Evolutionary conservation across 2,888 invertebrate species (phyloP).

Genomic region (Andrena chrysosceles): DNA sequence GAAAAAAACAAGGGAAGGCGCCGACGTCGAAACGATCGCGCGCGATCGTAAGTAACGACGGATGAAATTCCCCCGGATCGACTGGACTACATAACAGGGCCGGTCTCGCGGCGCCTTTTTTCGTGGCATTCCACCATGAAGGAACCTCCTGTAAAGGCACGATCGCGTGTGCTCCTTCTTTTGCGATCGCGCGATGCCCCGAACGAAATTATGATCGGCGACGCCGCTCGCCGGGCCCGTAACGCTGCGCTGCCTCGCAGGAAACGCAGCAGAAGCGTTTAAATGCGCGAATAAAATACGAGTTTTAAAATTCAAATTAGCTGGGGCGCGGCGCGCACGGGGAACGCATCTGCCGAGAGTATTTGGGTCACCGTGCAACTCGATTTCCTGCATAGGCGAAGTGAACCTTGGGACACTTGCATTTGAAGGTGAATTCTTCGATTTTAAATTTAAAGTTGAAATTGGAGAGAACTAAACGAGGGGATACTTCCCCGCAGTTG

Average conservation of each 20-base stretch:
- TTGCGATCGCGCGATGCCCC: slow-evolving; percentile 3
- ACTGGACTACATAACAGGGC: slow-evolving; percentile 18
- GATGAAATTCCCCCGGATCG: slow-evolving; percentile 53
- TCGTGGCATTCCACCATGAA: slow-evolving; percentile 17
- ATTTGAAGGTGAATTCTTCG: too few species aligned
- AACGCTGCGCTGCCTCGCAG: slow-evolving; percentile 2
- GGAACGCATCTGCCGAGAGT: slow-evolving; percentile 70
- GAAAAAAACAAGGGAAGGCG: slow-evolving; percentile 20
- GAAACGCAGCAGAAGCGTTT: slow-evolving; percentile 24
- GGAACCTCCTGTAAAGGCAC: neutral
- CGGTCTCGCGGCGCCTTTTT: slow-evolving; percentile 29
- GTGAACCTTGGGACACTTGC: too few species aligned
- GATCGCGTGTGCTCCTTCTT: neutral
- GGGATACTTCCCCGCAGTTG: too few species aligned
- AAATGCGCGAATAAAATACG: slow-evolving; percentile 70
- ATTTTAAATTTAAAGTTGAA: too few species aligned
- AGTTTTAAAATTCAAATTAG: slow-evolving; percentile 79
- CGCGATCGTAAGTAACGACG: slow-evolving; percentile 55
- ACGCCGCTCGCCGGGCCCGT: neutral
- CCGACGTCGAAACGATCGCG: slow-evolving; percentile 46
- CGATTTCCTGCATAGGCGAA: slow-evolving; percentile 44
- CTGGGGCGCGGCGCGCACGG: slow-evolving; percentile 48
- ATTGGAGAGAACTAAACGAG: too few species aligned
- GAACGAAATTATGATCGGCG: slow-evolving; percentile 27
- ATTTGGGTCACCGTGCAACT: slow-evolving; percentile 72